Conservation (phyloP, 2,888 invertebrate species). For the Tinea pellionella region DNA sequence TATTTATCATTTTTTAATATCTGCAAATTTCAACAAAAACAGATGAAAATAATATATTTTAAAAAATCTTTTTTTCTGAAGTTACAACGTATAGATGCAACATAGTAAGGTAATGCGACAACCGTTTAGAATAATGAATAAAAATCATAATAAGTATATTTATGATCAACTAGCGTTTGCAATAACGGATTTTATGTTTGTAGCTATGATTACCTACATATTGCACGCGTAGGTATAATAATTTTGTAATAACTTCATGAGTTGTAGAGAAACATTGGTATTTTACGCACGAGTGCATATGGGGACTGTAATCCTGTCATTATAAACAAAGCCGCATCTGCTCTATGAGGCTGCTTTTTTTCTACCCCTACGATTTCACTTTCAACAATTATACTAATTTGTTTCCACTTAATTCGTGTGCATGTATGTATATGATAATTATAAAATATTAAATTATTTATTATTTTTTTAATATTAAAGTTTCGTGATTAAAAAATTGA, state of each 20-base stretch:
- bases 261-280: constrained; percentile 1
- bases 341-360: neutral
- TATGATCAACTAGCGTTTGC: neutral
- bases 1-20: too few species aligned
- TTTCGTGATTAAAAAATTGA: too few species aligned
- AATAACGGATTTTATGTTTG: neutral
- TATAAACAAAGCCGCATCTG: neutral
- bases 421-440: too few species aligned
- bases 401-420: too few species aligned
- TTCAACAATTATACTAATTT: neutral
- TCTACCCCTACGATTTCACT: neutral
- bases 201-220: neutral
- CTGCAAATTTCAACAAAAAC: too few species aligned
- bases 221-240: neutral
- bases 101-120: too few species aligned
- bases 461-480: too few species aligned
- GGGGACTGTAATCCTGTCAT: constrained; percentile 5
- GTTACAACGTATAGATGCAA: too few species aligned
- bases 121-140: too few species aligned
- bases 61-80: too few species aligned
- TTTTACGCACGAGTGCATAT: neutral
- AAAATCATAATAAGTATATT: neutral
- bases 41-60: too few species aligned
- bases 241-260: constrained; percentile 6
- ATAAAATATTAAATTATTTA: too few species aligned